Evolutionary conservation across 1,140 invertebrate species (phyloP).

Genomic region (Physella acuta): DNA sequence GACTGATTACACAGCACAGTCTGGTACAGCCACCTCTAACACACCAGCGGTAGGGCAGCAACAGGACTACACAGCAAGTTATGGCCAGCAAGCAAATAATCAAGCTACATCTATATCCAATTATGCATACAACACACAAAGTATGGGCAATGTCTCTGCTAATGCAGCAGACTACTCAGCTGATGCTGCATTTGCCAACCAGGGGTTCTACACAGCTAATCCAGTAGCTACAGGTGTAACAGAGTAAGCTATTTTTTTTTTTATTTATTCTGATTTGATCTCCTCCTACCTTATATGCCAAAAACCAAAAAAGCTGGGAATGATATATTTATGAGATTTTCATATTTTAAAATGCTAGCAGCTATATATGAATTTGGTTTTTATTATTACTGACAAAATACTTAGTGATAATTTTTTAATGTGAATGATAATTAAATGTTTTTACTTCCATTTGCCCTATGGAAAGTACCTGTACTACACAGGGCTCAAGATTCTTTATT

Average conservation of each 20-base stretch:
- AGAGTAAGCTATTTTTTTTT: constrained; percentile 14
- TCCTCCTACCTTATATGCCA: no score
- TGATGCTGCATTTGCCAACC: constrained; percentile 10
- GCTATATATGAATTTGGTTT: no score
- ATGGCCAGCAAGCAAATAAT: background rate
- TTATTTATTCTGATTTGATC: background rate
- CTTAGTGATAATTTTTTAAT: no score
- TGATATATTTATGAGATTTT: no score
- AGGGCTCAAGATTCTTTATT: no score
- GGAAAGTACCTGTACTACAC: no score
- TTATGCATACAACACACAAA: background rate
- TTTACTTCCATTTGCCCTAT: no score
- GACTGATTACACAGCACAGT: background rate
- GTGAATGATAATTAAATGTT: no score
- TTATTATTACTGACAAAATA: no score
- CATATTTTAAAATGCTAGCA: no score
- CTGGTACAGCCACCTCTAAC: background rate
- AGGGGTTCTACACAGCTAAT: constrained; percentile 1
- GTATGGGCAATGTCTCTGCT: background rate
- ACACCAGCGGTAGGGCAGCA: background rate
- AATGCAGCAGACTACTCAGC: background rate
- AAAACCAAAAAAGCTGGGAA: no score
- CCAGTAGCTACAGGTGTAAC: background rate
- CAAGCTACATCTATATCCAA: constrained; percentile 1
- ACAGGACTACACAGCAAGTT: constrained; percentile 2